Evolutionary conservation across 2,888 invertebrate genomes (phyloP), one percentile per base, ranked within the genome.

Genomic region (Caenorhabditis zanzibari): DNA sequence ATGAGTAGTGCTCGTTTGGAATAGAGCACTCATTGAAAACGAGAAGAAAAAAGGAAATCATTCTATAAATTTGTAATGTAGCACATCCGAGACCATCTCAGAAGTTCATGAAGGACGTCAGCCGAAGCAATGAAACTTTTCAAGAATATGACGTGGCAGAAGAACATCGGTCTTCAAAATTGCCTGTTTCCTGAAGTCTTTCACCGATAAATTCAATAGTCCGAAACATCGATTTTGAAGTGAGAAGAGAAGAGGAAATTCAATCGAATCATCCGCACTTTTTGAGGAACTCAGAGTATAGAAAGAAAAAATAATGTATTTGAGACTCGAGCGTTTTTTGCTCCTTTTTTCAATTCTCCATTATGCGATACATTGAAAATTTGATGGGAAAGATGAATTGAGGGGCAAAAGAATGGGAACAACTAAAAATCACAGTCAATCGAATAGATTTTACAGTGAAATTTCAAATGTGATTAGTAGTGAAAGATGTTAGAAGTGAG

Each of bases 221-320:
- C 69, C 49, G 68, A 76, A 66, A 76, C 52, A 76, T 76, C 58
- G 66, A 76, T 66, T 54, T 35, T 32, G 47, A 41, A 69, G 63
- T 64, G 63, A 54, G 44, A 58, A 58, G 58, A 12, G 66, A 14
- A 24, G 54, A 7, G 61, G 77, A 77, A 77, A 77, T 77, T 69
- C 52, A 77, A 77, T 77, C 77, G 69, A 69, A 61, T 77, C 75
- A 66, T 75, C 75, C 77, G 77, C 77, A 77, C 77, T 77, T 77
- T 69, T 59, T 52, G 49, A 35, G 58, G 61, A 69, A 77, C 77
- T 61, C 59, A 64, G 47, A 32, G 26, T 63, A 16, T 63, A 41
- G 19, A 44, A 61, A 64, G 58, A 56, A 66, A 61, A 54, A 35
- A 66, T 41, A 6, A 54, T 38, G 41, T 58, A 28, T 44, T 44